phyloP scores from a whole-genome alignment of 2,113 vertebrate species.

The Mormoops blainvillei region DNA sequence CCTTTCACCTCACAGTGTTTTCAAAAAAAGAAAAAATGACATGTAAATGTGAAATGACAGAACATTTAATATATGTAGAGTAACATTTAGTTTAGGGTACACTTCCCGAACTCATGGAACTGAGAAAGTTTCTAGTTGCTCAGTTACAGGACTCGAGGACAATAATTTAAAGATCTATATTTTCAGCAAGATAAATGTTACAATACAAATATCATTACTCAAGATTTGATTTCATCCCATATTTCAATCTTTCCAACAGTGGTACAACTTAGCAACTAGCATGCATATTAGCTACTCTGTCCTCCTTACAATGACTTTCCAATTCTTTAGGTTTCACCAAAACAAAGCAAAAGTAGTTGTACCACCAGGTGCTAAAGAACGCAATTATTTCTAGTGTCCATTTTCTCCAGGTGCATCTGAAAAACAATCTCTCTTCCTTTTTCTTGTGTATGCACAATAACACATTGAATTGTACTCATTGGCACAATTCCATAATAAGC shows the following conservation, averaged over 20 bases:
- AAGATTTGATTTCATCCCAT: constrained; percentile 57
- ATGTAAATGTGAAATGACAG: constrained; percentile 26
- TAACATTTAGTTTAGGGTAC: neutral
- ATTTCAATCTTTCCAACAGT: constrained; percentile 54
- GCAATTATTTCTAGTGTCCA: neutral
- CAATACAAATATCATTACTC: constrained; percentile 71
- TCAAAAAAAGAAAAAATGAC: neutral
- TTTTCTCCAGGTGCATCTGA: constrained; percentile 7
- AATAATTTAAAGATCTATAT: constrained; percentile 3
- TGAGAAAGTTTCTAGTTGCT: neutral
- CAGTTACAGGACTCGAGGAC: neutral
- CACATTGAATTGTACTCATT: constrained; percentile 3
- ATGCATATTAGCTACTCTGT: neutral
- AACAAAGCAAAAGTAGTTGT: constrained; percentile 47
- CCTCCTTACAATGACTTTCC: constrained; percentile 13
- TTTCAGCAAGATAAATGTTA: constrained; percentile 73
- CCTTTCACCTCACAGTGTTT: constrained; percentile 37
- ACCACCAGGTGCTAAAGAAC: constrained; percentile 24
- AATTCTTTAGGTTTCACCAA: constrained; percentile 23
- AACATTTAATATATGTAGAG: constrained; percentile 34
- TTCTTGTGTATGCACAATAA: constrained; percentile 3
- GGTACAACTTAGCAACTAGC: constrained; percentile 36
- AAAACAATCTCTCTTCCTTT: constrained; percentile 5
- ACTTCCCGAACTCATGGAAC: neutral
- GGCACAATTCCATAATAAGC: constrained; percentile 29